These are phyloP conservation scores for Caranx melampygus DNA, from an alignment of 2,113 vertebrate genomes.

Conservation along the genomic window DNA sequence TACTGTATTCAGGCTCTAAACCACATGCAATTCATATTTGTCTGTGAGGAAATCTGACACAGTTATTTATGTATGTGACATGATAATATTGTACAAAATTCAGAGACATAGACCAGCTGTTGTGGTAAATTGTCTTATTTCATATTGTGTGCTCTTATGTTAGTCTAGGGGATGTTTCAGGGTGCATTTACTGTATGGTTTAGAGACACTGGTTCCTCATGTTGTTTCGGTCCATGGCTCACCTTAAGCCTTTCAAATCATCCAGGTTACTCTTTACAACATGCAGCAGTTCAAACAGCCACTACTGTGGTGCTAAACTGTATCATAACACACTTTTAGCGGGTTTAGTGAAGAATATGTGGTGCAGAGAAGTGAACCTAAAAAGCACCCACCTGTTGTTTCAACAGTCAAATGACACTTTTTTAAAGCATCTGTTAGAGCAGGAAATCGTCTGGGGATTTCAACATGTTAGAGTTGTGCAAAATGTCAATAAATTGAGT, in stretches of 20 bases:
- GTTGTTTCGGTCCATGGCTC: slow-evolving; percentile 51
- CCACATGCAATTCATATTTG: slow-evolving; percentile 47
- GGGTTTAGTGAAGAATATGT: slow-evolving; percentile 11
- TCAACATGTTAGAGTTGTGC: slow-evolving; percentile 39
- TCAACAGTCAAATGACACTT: slow-evolving; percentile 21
- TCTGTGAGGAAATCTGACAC: slow-evolving; percentile 41
- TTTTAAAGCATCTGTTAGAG: slow-evolving; percentile 38
- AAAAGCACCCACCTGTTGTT: slow-evolving; percentile 32
- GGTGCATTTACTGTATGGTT: slow-evolving; percentile 66
- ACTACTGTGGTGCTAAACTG: slow-evolving; percentile 6
- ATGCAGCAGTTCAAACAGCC: slow-evolving; percentile 5
- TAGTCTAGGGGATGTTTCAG: slow-evolving; percentile 58
- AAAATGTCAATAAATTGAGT: slow-evolving; percentile 30
- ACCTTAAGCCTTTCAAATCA: slow-evolving; percentile 54
- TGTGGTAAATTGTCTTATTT: slow-evolving; percentile 53
- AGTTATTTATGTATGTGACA: slow-evolving; percentile 48
- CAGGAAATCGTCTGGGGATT: slow-evolving; percentile 17
- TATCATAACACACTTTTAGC: slow-evolving; percentile 16
- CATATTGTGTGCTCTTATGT: slow-evolving; percentile 65
- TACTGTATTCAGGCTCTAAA: slow-evolving; percentile 17
- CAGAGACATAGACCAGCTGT: slow-evolving; percentile 44
- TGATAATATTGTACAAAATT: slow-evolving; percentile 59
- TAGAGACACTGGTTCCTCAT: slow-evolving; percentile 56
- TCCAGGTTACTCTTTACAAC: slow-evolving; percentile 25
- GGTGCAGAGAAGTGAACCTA: not conserved